These are phyloP conservation scores for Fregata magnificens DNA, from an alignment of 2,113 vertebrate species.

Conservation along the genomic window DNA sequence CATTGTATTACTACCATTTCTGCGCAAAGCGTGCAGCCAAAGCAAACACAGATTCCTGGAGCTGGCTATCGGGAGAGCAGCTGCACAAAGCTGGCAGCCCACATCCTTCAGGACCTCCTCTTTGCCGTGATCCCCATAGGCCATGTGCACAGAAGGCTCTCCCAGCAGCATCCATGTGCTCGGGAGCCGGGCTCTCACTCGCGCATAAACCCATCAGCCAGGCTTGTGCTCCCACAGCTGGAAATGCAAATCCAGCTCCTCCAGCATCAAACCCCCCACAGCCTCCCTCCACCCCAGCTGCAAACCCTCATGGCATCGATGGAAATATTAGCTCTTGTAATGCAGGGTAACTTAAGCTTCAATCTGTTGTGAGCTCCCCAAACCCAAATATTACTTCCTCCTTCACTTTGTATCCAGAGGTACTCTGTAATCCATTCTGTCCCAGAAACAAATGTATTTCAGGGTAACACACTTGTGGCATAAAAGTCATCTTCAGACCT, in stretches of 20 bases:
- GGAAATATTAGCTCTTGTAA: background rate
- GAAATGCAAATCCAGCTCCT: background rate
- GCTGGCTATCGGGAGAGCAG: constrained; percentile 37
- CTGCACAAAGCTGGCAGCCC: constrained; percentile 28
- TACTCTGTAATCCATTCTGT: background rate
- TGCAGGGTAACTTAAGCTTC: background rate
- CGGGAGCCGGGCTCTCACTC: background rate
- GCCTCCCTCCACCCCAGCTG: background rate
- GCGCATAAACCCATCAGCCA: background rate
- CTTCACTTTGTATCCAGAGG: background rate
- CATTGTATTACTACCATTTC: background rate
- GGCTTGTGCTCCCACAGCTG: background rate
- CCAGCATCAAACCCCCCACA: background rate
- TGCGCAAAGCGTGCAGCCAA: constrained; percentile 21
- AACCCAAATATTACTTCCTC: background rate
- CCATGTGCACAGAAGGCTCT: background rate
- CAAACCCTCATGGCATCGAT: background rate
- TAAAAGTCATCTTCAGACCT: background rate
- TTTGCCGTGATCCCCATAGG: background rate
- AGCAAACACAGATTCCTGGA: constrained; percentile 50
- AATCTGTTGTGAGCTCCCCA: background rate
- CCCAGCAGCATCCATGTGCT: rapidly evolving
- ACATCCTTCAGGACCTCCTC: background rate
- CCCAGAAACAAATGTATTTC: background rate
- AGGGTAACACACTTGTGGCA: background rate